These are phyloP conservation scores for Nannobrachium achirus DNA, from an alignment of 2,113 vertebrate genomes.

Conservation along the genomic window DNA sequence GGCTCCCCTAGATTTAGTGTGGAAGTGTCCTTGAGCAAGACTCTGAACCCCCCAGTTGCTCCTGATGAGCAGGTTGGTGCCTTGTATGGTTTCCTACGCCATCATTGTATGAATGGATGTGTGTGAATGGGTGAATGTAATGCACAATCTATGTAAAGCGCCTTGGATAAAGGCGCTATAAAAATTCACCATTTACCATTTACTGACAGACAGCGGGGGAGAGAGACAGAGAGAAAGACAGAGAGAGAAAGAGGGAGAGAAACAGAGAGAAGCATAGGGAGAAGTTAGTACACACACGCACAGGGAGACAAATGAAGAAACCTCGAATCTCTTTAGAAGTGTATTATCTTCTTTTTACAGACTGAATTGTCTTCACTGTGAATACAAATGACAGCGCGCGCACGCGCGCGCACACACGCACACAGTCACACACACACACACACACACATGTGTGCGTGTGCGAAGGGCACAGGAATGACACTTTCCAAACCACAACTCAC, in stretches of 20 bases:
- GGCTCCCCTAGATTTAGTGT: too few relatives aligned
- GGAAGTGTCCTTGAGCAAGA: too few relatives aligned
- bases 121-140: too few relatives aligned
- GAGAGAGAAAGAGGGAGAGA: neutral
- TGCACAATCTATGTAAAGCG: too few relatives aligned
- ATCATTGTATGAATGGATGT: too few relatives aligned
- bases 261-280: neutral
- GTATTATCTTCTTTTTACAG: conserved; percentile 60
- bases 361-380: conserved; percentile 44
- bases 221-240: neutral
- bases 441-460: neutral
- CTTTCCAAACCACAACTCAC: conserved; percentile 49
- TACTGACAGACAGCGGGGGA: neutral
- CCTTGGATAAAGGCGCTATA: too few relatives aligned
- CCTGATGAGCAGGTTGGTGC: too few relatives aligned
- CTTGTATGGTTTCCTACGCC: too few relatives aligned
- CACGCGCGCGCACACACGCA: conserved; percentile 22
- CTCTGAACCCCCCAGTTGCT: too few relatives aligned
- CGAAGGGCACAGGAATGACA: conserved; percentile 47
- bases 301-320: neutral
- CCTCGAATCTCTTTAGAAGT: too few relatives aligned
- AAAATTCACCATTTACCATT: too few relatives aligned
- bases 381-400: conserved; percentile 52
- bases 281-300: neutral
- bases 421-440: conserved; percentile 10